Evolutionary conservation across 2,888 invertebrate species (phyloP).

Genomic region (Tipula lateralis): DNA sequence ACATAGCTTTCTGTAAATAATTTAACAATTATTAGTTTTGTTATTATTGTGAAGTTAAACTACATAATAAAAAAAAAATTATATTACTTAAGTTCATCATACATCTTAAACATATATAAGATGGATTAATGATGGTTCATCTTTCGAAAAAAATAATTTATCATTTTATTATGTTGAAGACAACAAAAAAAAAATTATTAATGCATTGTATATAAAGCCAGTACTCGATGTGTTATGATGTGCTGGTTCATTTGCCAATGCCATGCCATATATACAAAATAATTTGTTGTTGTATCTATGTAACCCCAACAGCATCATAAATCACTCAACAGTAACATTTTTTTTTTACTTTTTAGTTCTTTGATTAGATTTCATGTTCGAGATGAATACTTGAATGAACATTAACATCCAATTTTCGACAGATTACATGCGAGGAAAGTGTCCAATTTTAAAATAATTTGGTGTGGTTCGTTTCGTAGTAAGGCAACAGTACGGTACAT

Average conservation of each 20-base stretch:
- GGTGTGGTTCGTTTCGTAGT: neutral
- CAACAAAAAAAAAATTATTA: neutral
- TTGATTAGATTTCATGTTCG: neutral
- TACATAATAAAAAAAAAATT: neutral
- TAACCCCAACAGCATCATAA: neutral
- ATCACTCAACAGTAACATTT: neutral
- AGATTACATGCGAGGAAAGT: slow-evolving; percentile 11
- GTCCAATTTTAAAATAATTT: slow-evolving; percentile 4
- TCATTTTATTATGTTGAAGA: neutral
- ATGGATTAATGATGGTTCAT: slow-evolving; percentile 19
- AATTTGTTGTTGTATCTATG: neutral
- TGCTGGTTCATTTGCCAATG: slow-evolving; percentile 19
- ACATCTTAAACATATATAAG: neutral
- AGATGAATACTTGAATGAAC: slow-evolving; percentile 15
- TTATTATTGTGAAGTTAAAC: slow-evolving; percentile 19
- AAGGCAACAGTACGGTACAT: neutral
- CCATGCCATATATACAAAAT: neutral
- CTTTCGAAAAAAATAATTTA: neutral
- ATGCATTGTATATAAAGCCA: neutral
- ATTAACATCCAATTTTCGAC: slow-evolving; percentile 11
- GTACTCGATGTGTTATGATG: neutral
- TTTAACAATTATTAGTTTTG: slow-evolving; percentile 24
- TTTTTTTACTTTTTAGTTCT: too few relatives aligned
- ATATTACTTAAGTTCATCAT: neutral
- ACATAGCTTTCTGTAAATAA: neutral